Base-by-base conservation (phyloP, 2,888 invertebrate genomes). In the Dyspetes luteomarginatus region DNA sequence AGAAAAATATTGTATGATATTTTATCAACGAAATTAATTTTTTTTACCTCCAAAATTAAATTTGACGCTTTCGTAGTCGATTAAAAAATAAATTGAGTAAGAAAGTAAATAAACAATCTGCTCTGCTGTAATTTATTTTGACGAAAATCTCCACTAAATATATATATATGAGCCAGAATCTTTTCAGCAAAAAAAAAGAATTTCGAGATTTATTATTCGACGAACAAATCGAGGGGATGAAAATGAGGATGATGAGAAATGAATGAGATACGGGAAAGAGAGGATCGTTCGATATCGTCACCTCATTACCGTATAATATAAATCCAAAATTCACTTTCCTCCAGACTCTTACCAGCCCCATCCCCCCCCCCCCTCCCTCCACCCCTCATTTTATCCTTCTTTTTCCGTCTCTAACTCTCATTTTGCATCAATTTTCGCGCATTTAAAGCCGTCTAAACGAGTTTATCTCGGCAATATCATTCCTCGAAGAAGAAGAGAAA, bases 401-500 rank as follows among this genome's bases (percentile, higher is more conserved):
- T 69, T 50, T 43, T 73, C 77, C 77, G 73, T 64, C 74, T 75
- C 72, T 78, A 78, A 89, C 87, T 88, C 86, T 88, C 88, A 89
- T 90, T 89, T 90, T 88, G 85, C 88, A 85, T 82, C 88, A 88
- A 89, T 89, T 89, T 87, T 86, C 84, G 84, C 82, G 84, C 86
- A 89, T 74, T 89, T 90, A 89, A 88, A 88, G 86, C 86, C 88
- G 86, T 87, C 89, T 86, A 89, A 91, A 89, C 87, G 89, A 91
- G 88, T 90, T 91, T 91, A 90, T 85, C 87, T 85, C 84, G 88
- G 87, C 86, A 88, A 91, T 90, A 90, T 91, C 89, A 89, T 90
- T 90, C 86, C 86, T 87, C 48, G 48, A 48, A 17, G 48, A 48
- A 48, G 48, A n/a, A 3, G 15, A 15, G 2, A 12, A 36, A 36